A percentile compares a stretch with the other conserved stretches of the same genome.
phyloP scores from a whole-genome alignment of 1,140 invertebrate species.

The Anoplophora glabripennis region DNA sequence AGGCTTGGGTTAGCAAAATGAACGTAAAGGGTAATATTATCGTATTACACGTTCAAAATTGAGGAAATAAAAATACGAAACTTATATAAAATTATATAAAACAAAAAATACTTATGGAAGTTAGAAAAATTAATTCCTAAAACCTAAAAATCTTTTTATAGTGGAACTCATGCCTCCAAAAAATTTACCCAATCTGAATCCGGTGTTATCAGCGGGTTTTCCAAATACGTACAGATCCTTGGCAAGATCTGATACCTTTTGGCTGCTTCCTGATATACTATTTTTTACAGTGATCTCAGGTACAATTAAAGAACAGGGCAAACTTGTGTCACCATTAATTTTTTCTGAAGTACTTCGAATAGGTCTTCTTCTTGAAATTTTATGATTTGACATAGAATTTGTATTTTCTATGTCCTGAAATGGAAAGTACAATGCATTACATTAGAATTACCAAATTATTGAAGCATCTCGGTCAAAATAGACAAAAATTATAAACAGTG shows the following conservation, averaged over 20 bases:
- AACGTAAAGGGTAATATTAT: too few species aligned
- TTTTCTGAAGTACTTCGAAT: neutral
- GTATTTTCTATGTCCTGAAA: constrained; percentile 2
- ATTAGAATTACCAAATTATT: too few species aligned
- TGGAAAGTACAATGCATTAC: constrained; percentile 1
- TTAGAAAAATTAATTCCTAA: constrained; percentile 14
- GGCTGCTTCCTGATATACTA: too few species aligned
- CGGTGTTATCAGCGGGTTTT: constrained; percentile 21
- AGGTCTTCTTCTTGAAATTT: neutral
- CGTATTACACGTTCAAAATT: too few species aligned
- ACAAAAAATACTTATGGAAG: too few species aligned
- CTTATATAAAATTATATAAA: too few species aligned
- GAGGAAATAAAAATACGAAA: too few species aligned
- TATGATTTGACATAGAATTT: neutral
- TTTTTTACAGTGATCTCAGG: neutral
- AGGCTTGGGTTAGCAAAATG: too few species aligned
- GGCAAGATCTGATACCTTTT: neutral
- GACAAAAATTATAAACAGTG: too few species aligned
- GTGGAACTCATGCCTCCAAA: constrained; percentile 25
- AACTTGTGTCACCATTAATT: neutral
- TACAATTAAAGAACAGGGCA: constrained; percentile 6
- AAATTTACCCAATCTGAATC: constrained; percentile 27
- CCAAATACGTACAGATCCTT: constrained; percentile 34
- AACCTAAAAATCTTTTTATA: constrained; percentile 33
- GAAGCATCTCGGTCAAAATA: too few species aligned